Percentiles rank a stretch among this genome's conserved stretches.
Evolutionary conservation across 2,113 vertebrate species (phyloP).

Genomic region (Callorhinus ursinus): DNA sequence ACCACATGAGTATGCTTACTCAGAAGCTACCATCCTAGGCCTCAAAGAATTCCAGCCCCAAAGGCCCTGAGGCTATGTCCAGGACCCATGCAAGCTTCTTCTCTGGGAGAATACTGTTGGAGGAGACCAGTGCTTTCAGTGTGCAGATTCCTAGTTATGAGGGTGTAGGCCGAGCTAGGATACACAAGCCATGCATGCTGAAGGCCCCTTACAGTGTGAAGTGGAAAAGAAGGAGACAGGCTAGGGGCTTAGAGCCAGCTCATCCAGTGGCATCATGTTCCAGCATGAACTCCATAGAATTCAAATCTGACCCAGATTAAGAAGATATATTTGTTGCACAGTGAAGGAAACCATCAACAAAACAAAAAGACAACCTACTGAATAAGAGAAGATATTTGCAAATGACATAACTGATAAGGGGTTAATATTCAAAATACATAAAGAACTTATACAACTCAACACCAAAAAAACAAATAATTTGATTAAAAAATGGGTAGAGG

Average conservation of each 20-base stretch:
- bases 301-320: neutral
- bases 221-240: neutral
- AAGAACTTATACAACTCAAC: neutral
- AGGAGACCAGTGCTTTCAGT: neutral
- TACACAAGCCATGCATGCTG: neutral
- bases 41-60: neutral
- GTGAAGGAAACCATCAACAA: neutral
- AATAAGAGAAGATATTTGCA: neutral
- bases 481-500: neutral
- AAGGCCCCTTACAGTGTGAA: neutral
- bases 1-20: neutral
- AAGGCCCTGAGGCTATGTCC: neutral
- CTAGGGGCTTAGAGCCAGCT: neutral
- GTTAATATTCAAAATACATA: neutral
- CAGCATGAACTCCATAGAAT: neutral
- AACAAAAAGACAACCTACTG: neutral
- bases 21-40: neutral
- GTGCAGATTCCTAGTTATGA: neutral
- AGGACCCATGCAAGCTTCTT: neutral
- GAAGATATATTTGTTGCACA: neutral
- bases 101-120: neutral
- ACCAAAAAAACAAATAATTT: neutral
- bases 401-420: neutral
- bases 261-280: neutral
- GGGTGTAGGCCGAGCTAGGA: neutral